A percentile compares a stretch with the other conserved stretches of the same genome.
Evolutionary conservation across 2,797 vertebrate genomes (phyloP).

Genomic region (Heteromormyrus szaboi): DNA sequence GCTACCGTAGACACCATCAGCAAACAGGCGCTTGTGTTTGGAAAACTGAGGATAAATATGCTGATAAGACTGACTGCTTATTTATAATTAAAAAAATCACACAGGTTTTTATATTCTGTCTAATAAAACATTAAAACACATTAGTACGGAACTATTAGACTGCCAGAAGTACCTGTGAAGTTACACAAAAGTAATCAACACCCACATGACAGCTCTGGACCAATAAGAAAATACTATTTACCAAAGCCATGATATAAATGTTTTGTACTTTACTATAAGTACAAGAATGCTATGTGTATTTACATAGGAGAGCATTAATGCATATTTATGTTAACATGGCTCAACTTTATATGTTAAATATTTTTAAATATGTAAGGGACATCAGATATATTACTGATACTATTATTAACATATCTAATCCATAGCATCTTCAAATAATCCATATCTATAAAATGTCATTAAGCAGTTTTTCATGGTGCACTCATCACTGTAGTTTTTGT

Average conservation of each 20-base stretch:
- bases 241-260: not conserved
- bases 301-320: not conserved
- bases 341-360: not conserved
- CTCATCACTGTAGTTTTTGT: not conserved
- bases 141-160: not conserved
- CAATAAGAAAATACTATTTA: not conserved
- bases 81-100: not conserved
- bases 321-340: not conserved
- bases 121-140: not conserved
- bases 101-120: not conserved
- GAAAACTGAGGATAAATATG: not conserved
- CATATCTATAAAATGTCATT: not conserved
- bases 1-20: not conserved
- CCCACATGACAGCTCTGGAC: not conserved
- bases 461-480: not conserved
- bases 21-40: too few species aligned
- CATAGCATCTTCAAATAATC: not conserved
- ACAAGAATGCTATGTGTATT: not conserved
- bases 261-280: not conserved
- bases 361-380: not conserved
- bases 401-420: not conserved
- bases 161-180: not conserved
- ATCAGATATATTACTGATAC: not conserved
- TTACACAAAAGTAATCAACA: not conserved
- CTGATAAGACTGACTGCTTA: not conserved